phyloP scores from a whole-genome alignment of 2,888 invertebrate genomes.

The Macrosoma leucophasiata region DNA sequence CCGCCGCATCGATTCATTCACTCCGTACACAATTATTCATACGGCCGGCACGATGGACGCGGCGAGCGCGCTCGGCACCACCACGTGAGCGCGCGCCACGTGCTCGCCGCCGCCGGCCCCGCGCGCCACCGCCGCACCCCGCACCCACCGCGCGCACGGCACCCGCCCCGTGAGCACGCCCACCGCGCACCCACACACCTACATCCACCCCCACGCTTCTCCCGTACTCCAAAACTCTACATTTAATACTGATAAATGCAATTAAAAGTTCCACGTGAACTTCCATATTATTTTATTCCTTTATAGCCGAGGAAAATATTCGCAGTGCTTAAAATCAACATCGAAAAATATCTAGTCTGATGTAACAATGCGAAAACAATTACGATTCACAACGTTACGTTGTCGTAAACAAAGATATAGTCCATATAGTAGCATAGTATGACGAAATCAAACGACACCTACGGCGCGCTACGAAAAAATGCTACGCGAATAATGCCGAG shows the following conservation, averaged over 20 bases:
- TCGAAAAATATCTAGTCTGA: no score
- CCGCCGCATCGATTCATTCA: constrained; percentile 74
- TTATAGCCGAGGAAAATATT: no score
- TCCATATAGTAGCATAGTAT: no score
- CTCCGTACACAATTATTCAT: constrained; percentile 73
- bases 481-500: no score
- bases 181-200: constrained; percentile 34
- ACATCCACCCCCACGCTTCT: constrained; percentile 26
- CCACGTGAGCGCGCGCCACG: constrained; percentile 71
- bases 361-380: no score
- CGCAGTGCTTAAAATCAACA: no score
- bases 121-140: constrained; percentile 34
- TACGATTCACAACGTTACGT: no score
- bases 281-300: no score
- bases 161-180: constrained; percentile 35
- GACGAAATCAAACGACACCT: no score
- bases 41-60: constrained; percentile 63
- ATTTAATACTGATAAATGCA: constrained; percentile 12
- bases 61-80: constrained; percentile 49
- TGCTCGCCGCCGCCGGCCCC: constrained; percentile 51
- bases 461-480: no score
- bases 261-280: constrained; percentile 9
- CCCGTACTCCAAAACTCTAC: constrained; percentile 11
- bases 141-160: constrained; percentile 34
- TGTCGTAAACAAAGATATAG: no score